phyloP scores from a whole-genome alignment of 2,113 vertebrate genomes.

The Zootoca vivipara region DNA sequence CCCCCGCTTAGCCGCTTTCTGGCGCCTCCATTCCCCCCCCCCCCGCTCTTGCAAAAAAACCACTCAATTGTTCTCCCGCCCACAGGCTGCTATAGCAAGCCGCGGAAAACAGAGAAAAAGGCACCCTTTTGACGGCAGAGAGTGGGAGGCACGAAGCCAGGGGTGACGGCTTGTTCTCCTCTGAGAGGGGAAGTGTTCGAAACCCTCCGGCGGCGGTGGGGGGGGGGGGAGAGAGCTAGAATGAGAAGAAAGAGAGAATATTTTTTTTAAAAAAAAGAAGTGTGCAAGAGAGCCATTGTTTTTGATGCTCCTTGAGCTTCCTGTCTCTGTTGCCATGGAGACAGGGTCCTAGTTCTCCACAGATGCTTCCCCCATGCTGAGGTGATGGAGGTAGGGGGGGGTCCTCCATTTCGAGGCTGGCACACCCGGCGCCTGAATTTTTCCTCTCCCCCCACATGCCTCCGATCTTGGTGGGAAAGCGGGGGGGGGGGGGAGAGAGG shows the following conservation, averaged over 20 bases:
- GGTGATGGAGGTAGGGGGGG: background rate
- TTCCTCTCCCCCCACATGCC: too few relatives aligned
- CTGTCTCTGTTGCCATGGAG: background rate
- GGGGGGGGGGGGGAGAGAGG: too few relatives aligned
- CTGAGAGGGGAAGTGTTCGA: background rate
- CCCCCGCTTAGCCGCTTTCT: background rate
- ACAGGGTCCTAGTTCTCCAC: background rate
- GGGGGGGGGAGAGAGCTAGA: too few relatives aligned
- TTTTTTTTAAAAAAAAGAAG: too few relatives aligned
- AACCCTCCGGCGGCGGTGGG: background rate
- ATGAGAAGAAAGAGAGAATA: too few relatives aligned
- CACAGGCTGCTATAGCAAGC: background rate
- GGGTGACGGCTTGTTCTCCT: background rate
- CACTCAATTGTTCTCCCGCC: constrained; percentile 34
- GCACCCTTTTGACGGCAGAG: background rate
- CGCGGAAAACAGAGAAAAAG: background rate
- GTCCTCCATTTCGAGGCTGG: too few relatives aligned
- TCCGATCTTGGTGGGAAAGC: too few relatives aligned
- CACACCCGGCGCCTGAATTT: too few relatives aligned
- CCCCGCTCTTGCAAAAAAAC: background rate
- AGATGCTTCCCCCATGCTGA: background rate
- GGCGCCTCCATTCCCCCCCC: too few relatives aligned
- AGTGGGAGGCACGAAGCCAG: background rate
- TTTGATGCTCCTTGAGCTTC: background rate
- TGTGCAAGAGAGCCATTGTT: background rate